These are phyloP conservation scores for Eueides isabella DNA, from an alignment of 1,140 invertebrate genomes.

Conservation along the genomic window DNA sequence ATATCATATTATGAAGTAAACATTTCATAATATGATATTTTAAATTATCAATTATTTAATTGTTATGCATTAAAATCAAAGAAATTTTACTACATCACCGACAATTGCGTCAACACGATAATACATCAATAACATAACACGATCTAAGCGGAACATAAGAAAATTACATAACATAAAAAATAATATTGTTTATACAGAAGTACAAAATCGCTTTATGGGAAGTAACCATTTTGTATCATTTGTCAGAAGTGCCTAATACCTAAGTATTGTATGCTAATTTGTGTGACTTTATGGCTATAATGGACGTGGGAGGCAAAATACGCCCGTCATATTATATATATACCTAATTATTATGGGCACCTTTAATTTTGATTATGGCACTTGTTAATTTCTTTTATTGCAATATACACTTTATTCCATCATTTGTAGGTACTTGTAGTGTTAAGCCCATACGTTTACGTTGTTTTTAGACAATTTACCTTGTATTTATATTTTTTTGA, in stretches of 20 bases:
- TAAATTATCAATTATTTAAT: no score
- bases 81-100: background rate
- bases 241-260: conserved; percentile 49
- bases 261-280: conserved; percentile 72
- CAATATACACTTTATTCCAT: background rate
- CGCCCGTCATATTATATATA: conserved; percentile 18
- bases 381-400: conserved; percentile 20
- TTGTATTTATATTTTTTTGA: no score
- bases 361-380: conserved; percentile 21
- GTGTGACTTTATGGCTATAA: conserved; percentile 57
- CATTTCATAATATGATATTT: no score
- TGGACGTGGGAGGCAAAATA: conserved; percentile 58
- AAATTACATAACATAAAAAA: background rate
- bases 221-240: conserved; percentile 61
- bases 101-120: no score
- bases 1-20: no score
- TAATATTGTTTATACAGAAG: background rate
- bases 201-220: conserved; percentile 41
- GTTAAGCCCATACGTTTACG: no score
- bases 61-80: background rate
- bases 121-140: no score
- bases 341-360: conserved; percentile 32
- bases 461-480: background rate
- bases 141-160: background rate
- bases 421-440: background rate